Base-by-base conservation (phyloP, 2,888 invertebrate genomes). In the Junonia oenone region DNA sequence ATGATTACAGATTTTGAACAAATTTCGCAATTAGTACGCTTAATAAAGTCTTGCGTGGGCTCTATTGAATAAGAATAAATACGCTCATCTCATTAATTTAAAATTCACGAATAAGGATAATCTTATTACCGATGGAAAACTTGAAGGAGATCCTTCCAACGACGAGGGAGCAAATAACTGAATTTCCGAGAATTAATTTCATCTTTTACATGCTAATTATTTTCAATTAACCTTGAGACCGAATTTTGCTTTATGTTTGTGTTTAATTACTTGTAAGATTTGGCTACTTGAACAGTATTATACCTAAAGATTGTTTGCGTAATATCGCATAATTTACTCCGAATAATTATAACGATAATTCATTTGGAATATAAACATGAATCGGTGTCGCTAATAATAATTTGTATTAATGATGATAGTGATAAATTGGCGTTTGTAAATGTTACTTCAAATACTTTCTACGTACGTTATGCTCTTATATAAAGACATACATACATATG, bases 181-280 rank as follows among this genome's bases (percentile, higher is more conserved):
- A 53, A 48, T 47, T 53, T 40, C 22, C 31, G 22, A 40, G 26
- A 53, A 47, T 53, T 53, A 53, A 53, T 47, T 40, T 47, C 35
- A 19, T 31, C 53, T 53, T 53, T 47, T 35, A 52, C 29, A 53
- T 53, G 47, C 22, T 47, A 53, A 53, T 53, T 53, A 53, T 45
- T 40, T 53, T 40, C 22, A 27, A 47, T 47, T 47, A 33, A 40
- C 53, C 31, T 40, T 33, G 53, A 53, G 38, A 33, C 17, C 9
- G 22, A 47, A 38, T 48, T 40, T 33, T 13, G n/a, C 26, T 22
- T 43, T 26, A 38, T 38, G 19, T 19, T 40, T 19, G 11, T 19
- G n/a, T 40, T 40, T 40, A 40, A 40, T 40, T 17, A 40, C 17
- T 40, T 40, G 38, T 40, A 19, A 1, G 17, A 19, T 40, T 38